Conservation (phyloP, 2,113 vertebrate species). For the Ptilonorhynchus violaceus region DNA sequence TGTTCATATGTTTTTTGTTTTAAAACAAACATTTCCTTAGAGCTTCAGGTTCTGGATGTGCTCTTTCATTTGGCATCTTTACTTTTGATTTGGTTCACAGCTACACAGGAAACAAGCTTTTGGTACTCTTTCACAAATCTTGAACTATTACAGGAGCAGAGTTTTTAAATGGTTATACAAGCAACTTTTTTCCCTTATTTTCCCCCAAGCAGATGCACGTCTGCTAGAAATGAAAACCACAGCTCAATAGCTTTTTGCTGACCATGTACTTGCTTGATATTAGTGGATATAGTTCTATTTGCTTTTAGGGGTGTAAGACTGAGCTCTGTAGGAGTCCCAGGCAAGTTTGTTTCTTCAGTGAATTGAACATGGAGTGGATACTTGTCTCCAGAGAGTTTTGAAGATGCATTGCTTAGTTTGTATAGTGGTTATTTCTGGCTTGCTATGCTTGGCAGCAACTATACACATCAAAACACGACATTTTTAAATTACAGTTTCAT, state of each 20-base stretch:
- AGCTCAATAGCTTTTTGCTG: neutral
- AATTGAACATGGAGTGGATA: neutral
- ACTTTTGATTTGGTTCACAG: neutral
- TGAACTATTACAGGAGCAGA: neutral
- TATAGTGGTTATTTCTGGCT: neutral
- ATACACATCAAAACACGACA: accelerated
- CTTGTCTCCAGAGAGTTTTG: neutral
- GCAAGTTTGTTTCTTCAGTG: neutral
- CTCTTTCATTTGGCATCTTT: neutral
- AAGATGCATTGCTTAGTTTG: neutral
- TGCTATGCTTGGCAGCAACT: neutral
- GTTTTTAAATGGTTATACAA: neutral
- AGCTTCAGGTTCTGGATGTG: neutral
- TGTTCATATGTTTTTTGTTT: neutral
- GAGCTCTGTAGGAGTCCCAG: neutral
- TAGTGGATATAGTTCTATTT: neutral
- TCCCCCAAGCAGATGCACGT: neutral
- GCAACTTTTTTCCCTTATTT: neutral
- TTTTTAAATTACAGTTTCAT: neutral
- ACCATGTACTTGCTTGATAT: neutral
- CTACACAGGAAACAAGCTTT: neutral
- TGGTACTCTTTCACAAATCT: neutral
- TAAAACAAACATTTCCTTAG: neutral
- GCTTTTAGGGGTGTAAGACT: neutral
- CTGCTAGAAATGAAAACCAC: neutral